Base-by-base conservation (phyloP, 1,140 invertebrate genomes). In the Drosophila trapezifrons region DNA sequence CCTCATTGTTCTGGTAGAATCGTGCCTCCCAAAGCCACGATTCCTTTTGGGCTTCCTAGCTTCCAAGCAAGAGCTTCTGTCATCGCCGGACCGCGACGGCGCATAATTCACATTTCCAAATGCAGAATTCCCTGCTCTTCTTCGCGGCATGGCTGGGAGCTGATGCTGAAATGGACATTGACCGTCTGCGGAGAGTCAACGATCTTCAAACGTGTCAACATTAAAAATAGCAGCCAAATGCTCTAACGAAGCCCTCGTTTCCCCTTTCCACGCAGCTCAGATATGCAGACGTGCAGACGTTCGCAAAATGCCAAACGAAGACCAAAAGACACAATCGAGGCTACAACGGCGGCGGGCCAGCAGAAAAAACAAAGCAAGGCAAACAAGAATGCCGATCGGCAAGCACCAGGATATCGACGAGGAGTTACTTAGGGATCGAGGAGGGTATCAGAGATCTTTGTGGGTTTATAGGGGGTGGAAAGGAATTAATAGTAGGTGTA, bases 151-250 rank as follows among this genome's bases (percentile, higher is more conserved):
- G 29, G 5, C 22, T 17, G 20, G 20, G 56, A n/a, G 38, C 70
- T 60, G 46, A 10, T 32, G 46, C 51, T 73, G 38, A 85, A 78
- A 58, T 86, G 82, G 83, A 86, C 82, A 86, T 86, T 86, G 82
- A 86, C 83, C 82, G 82, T 86, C 83, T 87, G 83, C 78, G 56
- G 62, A 81, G 60, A 86, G 83, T 86, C 83, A 86, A 86, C 85
- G 83, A 86, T 86, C 83, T 87, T 87, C 76, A 83, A 87, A 87
- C 83, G 83, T 87, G 83, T 86, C 83, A 86, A 87, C 83, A 86
- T 86, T 86, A 86, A 86, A 86, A 86, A 86, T 86, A 87, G 82
- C 82, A 87, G 75, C 62, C 83, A 69, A 86, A 82, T 86, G 83
- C 78, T 74, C 54, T 78, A 66, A 67, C 62, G 38, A 47, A 69